These are phyloP conservation scores for Hylaea fasciaria DNA, from an alignment of 2,888 invertebrate species.

Conservation along the genomic window DNA sequence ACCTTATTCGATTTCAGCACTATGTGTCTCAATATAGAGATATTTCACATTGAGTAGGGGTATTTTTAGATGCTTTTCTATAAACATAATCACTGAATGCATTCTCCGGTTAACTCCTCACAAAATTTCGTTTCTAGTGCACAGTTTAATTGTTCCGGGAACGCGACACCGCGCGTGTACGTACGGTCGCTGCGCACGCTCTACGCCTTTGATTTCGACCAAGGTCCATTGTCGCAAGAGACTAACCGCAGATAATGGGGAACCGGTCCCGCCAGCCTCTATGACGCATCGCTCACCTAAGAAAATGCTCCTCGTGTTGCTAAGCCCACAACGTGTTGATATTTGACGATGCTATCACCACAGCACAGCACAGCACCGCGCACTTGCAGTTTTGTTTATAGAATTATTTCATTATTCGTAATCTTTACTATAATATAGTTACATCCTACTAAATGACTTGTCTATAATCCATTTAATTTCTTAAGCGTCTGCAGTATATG, in stretches of 20 bases:
- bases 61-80: neutral
- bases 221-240: constrained; percentile 65
- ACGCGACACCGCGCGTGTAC: constrained; percentile 67
- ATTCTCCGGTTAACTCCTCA: constrained; percentile 37
- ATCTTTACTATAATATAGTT: neutral
- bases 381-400: neutral
- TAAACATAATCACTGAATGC: neutral
- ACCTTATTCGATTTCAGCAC: neutral
- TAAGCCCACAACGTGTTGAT: constrained; percentile 40
- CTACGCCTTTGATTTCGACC: constrained; percentile 66
- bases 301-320: constrained; percentile 59
- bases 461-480: constrained; percentile 1
- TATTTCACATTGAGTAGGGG: no score
- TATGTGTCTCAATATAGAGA: neutral
- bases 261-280: constrained; percentile 69
- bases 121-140: constrained; percentile 48
- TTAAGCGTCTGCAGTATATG: neutral
- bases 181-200: constrained; percentile 60
- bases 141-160: constrained; percentile 69
- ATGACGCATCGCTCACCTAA: constrained; percentile 68
- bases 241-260: constrained; percentile 69
- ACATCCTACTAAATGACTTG: neutral
- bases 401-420: neutral
- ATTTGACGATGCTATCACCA: constrained; percentile 18
- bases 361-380: neutral